Evolutionary conservation across 1,140 invertebrate genomes (phyloP), one percentile per base, ranked within the genome.

Genomic region (Trichonephila inaurata): DNA sequence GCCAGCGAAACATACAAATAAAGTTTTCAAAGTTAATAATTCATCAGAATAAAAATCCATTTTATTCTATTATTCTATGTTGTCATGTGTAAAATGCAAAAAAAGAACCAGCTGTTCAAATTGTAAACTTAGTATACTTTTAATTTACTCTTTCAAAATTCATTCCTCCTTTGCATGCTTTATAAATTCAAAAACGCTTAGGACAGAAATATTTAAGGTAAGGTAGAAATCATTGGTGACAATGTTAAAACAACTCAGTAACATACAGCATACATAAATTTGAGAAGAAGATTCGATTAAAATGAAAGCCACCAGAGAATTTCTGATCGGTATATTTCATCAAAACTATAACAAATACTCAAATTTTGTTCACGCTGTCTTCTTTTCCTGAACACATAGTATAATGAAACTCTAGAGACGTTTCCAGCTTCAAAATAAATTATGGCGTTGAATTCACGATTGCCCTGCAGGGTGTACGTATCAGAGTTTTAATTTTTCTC

Each of bases 401-500:
- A 77, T 92, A 92, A 92, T 92, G 91, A 92, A 92, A 92, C 91
- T 66, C 91, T 58, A 44, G 91, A 51, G 91, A 87, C 81, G 6
- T 60, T 12, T n/a, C 18, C 60, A 87, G 58, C 51, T 77, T 51
- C 44, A 33, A 92, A 85, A 92, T 92, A 92, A 92, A 92, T 92
- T 77, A 92, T 92, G 44, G 82, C 66, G 91, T 51, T 82, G 91
- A 92, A 92, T 92, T 92, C 90, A 24, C 72, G 72, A 92, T 87
- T 92, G 91, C 83, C 83, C 91, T 87, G 83, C 64, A 61, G 91
- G 91, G 91, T 69, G 64, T 87, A 77, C 40, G 91, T 92, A 87
- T 92, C 82, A 92, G 66, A 66, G 64, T 77, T 92, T 92, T 92
- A 92, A 92, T 92, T 92, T 92, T 87, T 87, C 91, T 44, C 66